Conservation (phyloP, 1,140 invertebrate genomes). For the Streblospio benedicti region DNA sequence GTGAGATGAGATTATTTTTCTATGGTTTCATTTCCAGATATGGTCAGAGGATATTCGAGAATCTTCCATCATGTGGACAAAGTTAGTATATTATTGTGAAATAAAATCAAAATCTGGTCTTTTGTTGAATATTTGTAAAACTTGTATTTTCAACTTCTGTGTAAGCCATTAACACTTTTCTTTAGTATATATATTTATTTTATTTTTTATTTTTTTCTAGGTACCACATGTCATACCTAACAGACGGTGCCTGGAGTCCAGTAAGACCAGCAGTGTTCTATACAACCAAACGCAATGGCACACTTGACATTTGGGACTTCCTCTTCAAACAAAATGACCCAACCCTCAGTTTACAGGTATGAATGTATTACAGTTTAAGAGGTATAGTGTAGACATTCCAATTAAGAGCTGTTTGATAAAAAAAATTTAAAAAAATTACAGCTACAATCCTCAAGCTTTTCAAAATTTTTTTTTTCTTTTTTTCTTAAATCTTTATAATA, state of each 20-base stretch:
- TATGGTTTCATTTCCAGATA: no score
- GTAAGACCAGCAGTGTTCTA: conserved; percentile 80
- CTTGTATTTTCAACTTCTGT: no score
- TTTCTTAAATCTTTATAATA: background rate
- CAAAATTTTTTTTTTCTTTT: background rate
- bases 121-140: no score
- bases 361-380: background rate
- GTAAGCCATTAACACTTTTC: no score
- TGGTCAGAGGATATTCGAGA: conserved; percentile 89
- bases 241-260: conserved; percentile 81
- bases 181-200: no score
- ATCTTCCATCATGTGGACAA: conserved; percentile 83
- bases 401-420: background rate
- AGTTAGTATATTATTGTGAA: conserved; percentile 52
- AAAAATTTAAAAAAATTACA: background rate
- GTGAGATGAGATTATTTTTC: no score
- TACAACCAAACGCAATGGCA: conserved; percentile 76
- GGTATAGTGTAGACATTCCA: background rate
- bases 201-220: conserved; percentile 24
- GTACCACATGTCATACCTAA: conserved; percentile 50
- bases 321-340: conserved; percentile 77
- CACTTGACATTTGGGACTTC: conserved; percentile 76
- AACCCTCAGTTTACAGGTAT: conserved; percentile 70
- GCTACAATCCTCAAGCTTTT: background rate
- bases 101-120: no score